phyloP scores from a whole-genome alignment of 2,888 invertebrate genomes.

The Melangyna quadrimaculata region DNA sequence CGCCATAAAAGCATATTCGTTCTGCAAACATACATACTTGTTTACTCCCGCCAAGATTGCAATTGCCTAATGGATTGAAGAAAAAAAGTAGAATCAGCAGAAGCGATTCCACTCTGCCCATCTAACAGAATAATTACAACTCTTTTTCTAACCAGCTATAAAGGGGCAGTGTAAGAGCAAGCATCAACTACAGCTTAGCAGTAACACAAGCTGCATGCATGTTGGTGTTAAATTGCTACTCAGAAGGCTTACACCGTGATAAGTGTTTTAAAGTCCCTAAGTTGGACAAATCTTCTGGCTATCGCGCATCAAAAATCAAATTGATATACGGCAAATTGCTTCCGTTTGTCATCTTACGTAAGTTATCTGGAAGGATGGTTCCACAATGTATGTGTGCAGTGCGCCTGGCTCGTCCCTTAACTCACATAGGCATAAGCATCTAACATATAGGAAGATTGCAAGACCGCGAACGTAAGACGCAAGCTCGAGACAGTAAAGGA shows the following conservation, averaged over 20 bases:
- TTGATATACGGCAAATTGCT: conserved; percentile 72
- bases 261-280: conserved; percentile 33
- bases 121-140: conserved; percentile 39
- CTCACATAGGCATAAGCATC: not conserved
- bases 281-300: conserved; percentile 29
- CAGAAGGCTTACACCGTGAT: conserved; percentile 15
- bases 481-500: conserved; percentile 13
- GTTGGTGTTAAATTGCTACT: conserved; percentile 41
- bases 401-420: not conserved
- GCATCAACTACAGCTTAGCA: no score
- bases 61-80: conserved; percentile 8
- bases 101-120: conserved; percentile 2
- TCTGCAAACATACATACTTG: not conserved
- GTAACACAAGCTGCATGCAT: not conserved
- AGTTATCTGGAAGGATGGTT: conserved; percentile 58
- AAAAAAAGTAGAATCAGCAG: not conserved
- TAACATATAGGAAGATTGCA: not conserved
- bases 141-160: not conserved
- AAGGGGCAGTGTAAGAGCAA: no score
- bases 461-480: not conserved
- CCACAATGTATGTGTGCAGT: not conserved
- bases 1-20: not conserved
- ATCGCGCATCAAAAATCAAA: conserved; percentile 58
- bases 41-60: not conserved
- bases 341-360: conserved; percentile 72